Conservation (phyloP, 2,113 vertebrate species). For the Gasterosteus nipponicus region DNA sequence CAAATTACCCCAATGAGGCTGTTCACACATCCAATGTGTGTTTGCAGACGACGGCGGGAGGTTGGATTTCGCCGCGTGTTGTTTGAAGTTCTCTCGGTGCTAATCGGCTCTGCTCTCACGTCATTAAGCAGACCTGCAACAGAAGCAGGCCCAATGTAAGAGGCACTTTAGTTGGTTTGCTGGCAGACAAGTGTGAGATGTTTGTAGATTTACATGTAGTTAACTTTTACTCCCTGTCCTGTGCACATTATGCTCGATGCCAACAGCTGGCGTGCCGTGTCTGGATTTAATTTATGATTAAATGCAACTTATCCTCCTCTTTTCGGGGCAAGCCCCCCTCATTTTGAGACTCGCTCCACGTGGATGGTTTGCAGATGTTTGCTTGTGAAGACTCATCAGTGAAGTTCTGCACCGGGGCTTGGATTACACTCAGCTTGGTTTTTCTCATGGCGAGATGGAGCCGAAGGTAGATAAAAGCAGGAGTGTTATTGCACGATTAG, state of each 20-base stretch:
- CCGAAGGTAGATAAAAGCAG: constrained; percentile 65
- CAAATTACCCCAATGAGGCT: constrained; percentile 69
- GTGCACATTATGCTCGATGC: constrained; percentile 8
- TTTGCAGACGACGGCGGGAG: constrained; percentile 42
- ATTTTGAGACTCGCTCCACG: constrained; percentile 42
- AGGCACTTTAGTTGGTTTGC: constrained; percentile 4
- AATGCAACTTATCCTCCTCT: constrained; percentile 59
- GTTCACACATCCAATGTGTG: constrained; percentile 63
- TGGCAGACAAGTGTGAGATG: not conserved
- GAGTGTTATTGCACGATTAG: constrained; percentile 77
- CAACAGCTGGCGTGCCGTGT: constrained; percentile 11
- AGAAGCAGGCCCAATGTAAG: not conserved
- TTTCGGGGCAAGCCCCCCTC: constrained; percentile 30
- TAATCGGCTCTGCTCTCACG: constrained; percentile 33
- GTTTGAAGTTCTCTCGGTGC: constrained; percentile 26
- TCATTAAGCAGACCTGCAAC: constrained; percentile 20
- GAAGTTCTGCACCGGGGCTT: constrained; percentile 38
- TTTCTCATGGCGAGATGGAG: constrained; percentile 61
- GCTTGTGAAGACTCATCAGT: constrained; percentile 41
- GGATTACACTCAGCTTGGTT: constrained; percentile 43
- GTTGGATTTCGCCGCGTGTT: constrained; percentile 35
- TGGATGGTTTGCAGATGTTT: constrained; percentile 76
- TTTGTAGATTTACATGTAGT: not conserved
- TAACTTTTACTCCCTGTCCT: constrained; percentile 6
- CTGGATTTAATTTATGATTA: constrained; percentile 14